A percentile compares a stretch with the other conserved stretches of the same genome.
These are phyloP conservation scores for Seriola dumerili DNA, from an alignment of 2,113 vertebrate genomes.

Conservation along the genomic window DNA sequence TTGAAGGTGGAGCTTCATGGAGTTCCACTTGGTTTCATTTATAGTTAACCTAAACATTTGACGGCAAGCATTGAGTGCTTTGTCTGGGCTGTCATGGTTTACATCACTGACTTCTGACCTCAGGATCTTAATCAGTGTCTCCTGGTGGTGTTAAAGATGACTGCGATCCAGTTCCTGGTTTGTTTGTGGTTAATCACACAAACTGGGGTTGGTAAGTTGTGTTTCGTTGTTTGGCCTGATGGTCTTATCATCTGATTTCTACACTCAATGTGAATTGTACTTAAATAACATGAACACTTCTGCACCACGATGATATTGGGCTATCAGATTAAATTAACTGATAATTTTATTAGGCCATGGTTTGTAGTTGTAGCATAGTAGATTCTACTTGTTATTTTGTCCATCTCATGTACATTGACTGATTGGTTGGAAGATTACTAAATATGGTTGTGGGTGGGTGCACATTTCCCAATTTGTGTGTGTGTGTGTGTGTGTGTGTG, in stretches of 20 bases:
- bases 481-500: too few relatives aligned
- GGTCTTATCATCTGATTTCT: background rate
- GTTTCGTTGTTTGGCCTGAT: background rate
- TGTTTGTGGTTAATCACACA: constrained; percentile 47
- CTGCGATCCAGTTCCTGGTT: constrained; percentile 3
- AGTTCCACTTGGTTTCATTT: constrained; percentile 71
- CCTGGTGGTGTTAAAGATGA: constrained; percentile 23
- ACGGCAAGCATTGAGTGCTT: background rate
- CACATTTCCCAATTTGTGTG: background rate
- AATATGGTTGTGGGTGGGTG: background rate
- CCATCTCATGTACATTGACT: background rate
- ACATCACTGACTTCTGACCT: background rate
- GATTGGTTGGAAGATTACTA: background rate
- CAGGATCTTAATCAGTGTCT: constrained; percentile 1
- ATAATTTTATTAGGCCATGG: background rate
- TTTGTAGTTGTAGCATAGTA: background rate
- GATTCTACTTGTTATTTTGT: background rate
- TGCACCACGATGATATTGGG: background rate
- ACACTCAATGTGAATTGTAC: background rate
- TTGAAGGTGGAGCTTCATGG: constrained; percentile 71
- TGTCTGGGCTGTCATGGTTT: constrained; percentile 37
- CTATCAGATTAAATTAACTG: background rate
- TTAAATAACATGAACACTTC: background rate
- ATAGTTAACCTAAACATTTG: constrained; percentile 13
- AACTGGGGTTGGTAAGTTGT: constrained; percentile 62